phyloP scores from a whole-genome alignment of 2,113 vertebrate genomes.

The Dipodomys ordii region DNA sequence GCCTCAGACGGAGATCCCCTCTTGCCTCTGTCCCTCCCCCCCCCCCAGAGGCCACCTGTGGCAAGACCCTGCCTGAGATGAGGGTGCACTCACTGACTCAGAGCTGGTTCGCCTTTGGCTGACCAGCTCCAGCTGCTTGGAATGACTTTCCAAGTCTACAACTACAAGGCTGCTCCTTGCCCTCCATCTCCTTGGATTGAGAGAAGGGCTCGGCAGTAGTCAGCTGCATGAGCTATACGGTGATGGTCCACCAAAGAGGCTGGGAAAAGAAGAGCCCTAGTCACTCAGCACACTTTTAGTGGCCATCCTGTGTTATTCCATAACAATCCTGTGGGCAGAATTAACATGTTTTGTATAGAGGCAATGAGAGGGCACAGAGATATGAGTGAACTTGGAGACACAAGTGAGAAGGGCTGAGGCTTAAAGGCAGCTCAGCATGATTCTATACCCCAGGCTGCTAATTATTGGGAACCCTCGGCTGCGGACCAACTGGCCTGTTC shows the following conservation, averaged over 20 bases:
- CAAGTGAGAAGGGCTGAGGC: not conserved
- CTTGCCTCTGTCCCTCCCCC: not conserved
- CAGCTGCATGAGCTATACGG: not conserved
- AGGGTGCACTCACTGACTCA: not conserved
- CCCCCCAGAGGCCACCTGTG: not conserved
- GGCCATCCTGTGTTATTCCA: not conserved
- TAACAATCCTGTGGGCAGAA: not conserved
- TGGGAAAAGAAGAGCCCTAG: not conserved
- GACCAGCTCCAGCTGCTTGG: not conserved
- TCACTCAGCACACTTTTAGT: not conserved
- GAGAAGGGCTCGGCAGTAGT: not conserved
- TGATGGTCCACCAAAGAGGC: not conserved
- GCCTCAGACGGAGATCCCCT: no score
- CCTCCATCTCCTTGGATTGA: not conserved
- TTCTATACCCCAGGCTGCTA: not conserved
- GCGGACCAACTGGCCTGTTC: not conserved
- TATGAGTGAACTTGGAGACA: not conserved
- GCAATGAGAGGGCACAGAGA: not conserved
- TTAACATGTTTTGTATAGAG: not conserved
- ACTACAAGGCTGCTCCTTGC: not conserved
- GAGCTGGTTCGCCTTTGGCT: not conserved
- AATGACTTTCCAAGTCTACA: not conserved
- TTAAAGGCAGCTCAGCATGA: not conserved
- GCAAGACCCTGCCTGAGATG: not conserved
- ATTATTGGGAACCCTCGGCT: constrained; percentile 20